phyloP scores from a whole-genome alignment of 2,888 invertebrate species.

The Mystacides longicornis region DNA sequence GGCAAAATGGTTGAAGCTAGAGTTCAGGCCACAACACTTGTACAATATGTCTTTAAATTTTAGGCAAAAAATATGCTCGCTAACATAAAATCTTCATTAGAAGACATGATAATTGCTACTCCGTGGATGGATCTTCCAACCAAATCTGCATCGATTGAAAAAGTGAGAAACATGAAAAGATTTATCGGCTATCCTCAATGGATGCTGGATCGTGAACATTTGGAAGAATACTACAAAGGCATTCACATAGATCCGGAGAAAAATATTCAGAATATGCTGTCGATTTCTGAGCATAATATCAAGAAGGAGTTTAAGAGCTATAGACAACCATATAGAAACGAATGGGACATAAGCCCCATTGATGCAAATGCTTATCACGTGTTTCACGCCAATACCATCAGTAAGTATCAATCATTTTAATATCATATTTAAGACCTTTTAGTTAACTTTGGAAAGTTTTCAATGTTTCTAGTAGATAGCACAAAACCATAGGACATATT shows the following conservation, averaged over 20 bases:
- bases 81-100: constrained; percentile 66
- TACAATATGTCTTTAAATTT: background rate
- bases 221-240: constrained; percentile 62
- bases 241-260: constrained; percentile 51
- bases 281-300: constrained; percentile 50
- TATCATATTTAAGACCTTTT: no score
- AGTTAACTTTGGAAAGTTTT: no score
- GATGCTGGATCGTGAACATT: constrained; percentile 56
- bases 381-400: constrained; percentile 73
- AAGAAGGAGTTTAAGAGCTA: constrained; percentile 48
- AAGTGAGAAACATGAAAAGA: constrained; percentile 65
- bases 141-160: constrained; percentile 64
- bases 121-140: constrained; percentile 74
- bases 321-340: constrained; percentile 48
- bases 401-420: no score
- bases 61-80: constrained; percentile 64
- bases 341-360: constrained; percentile 70
- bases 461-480: no score
- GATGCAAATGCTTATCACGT: constrained; percentile 78
- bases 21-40: no score
- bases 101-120: constrained; percentile 53
- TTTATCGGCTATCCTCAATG: constrained; percentile 74
- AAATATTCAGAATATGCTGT: constrained; percentile 65
- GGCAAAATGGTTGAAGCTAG: no score
- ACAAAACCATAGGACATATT: no score